Conservation (phyloP, 2,113 vertebrate genomes). For the Nycticebus coucang region DNA sequence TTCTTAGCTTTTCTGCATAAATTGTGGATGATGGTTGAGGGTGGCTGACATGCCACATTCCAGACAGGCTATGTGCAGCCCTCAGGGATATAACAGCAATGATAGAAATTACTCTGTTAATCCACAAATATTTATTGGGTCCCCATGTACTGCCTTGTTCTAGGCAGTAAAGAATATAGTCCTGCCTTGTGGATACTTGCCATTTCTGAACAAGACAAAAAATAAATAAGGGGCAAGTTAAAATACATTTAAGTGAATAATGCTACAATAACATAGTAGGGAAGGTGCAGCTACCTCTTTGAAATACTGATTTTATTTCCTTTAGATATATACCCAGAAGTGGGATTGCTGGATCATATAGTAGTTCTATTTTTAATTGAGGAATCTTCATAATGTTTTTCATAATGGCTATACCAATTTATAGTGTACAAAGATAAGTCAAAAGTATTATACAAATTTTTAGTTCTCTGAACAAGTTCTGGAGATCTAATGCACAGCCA, state of each 20-base stretch:
- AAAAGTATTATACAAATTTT: neutral
- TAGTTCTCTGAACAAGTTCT: neutral
- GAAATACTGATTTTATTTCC: neutral
- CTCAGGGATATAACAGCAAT: neutral
- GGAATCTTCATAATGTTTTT: neutral
- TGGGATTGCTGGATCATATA: neutral
- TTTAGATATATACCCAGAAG: neutral
- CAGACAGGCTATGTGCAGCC: neutral
- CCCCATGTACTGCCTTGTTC: neutral
- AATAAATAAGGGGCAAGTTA: neutral
- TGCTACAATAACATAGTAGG: neutral
- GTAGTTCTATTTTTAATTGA: neutral
- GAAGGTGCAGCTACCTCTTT: neutral
- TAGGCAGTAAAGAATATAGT: neutral
- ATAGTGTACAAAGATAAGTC: neutral
- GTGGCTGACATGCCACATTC: neutral
- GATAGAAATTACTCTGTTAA: rapidly evolving
- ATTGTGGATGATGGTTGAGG: neutral
- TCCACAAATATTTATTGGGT: neutral
- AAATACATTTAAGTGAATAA: neutral
- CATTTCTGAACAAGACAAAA: slow-evolving; percentile 8
- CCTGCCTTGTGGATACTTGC: neutral
- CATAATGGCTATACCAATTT: neutral
- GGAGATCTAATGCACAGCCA: neutral
- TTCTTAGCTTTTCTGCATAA: neutral